Conservation (phyloP, 2,888 invertebrate species). For the Rhyacophila evoluta region DNA sequence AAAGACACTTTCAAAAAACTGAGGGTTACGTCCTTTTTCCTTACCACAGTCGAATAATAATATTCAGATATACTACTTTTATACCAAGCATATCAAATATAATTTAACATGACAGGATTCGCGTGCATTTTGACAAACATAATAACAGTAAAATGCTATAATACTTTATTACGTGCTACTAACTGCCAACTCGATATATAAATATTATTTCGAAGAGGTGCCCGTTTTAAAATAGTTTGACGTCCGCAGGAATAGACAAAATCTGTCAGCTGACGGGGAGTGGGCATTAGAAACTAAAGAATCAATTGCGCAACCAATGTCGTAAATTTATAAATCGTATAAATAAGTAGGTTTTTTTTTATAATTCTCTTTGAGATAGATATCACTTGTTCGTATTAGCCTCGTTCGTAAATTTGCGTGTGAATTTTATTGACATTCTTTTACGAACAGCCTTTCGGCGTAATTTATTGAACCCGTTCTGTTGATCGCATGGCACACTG, state of each 20-base stretch:
- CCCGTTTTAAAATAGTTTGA: not conserved
- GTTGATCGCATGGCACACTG: not conserved
- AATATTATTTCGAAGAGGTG: not conserved
- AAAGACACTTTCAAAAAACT: too few species aligned
- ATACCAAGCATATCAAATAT: too few species aligned
- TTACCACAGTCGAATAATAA: too few species aligned
- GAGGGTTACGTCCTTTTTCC: too few species aligned
- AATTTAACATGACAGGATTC: too few species aligned
- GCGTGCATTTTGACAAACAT: too few species aligned
- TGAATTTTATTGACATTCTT: conserved; percentile 24
- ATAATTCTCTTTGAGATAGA: not conserved
- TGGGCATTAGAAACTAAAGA: conserved; percentile 19
- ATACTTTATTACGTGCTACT: too few species aligned
- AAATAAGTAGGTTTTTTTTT: conserved; percentile 20
- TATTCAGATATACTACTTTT: too few species aligned
- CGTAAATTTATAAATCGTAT: conserved; percentile 2
- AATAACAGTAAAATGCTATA: too few species aligned
- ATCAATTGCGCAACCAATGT: conserved; percentile 14
- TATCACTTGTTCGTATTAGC: conserved; percentile 18
- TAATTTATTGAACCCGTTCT: not conserved
- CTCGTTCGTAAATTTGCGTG: conserved; percentile 9
- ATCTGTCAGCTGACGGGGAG: not conserved
- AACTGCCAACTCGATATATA: too few species aligned
- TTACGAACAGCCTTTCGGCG: not conserved
- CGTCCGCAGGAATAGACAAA: not conserved